phyloP scores from a whole-genome alignment of 2,797 vertebrate genomes.

The Manis crassicaudata region DNA sequence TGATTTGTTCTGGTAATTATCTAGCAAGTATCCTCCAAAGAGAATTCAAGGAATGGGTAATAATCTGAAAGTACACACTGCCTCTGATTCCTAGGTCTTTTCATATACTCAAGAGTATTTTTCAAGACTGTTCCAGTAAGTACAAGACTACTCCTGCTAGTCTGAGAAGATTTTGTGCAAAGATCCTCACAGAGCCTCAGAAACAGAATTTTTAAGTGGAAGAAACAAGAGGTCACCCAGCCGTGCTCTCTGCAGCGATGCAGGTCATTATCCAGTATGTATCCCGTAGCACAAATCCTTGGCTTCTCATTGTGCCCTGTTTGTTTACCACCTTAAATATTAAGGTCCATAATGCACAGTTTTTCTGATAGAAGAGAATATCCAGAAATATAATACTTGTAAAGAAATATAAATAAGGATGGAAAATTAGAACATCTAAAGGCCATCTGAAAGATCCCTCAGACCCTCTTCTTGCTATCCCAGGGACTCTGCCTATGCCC shows the following conservation, averaged over 20 bases:
- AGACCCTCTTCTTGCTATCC: background rate
- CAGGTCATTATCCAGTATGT: background rate
- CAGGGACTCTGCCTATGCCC: background rate
- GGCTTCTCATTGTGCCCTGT: background rate
- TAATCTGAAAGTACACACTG: constrained; percentile 64
- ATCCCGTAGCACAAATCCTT: background rate
- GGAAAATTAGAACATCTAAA: background rate
- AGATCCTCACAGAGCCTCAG: constrained; percentile 17
- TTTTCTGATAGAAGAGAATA: background rate
- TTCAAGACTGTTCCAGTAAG: constrained; percentile 60
- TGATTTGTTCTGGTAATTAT: constrained; percentile 79
- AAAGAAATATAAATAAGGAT: constrained; percentile 24
- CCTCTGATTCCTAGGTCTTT: constrained; percentile 69
- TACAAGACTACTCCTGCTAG: constrained; percentile 51
- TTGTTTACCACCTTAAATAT: constrained; percentile 19
- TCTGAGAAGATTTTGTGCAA: constrained; percentile 33
- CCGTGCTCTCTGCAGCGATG: background rate
- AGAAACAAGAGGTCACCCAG: background rate
- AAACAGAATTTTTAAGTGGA: constrained; percentile 16
- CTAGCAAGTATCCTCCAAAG: constrained; percentile 73
- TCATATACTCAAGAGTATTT: constrained; percentile 68
- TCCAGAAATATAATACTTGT: background rate
- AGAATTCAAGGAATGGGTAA: constrained; percentile 72
- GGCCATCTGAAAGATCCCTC: background rate
- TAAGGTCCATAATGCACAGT: background rate